A percentile compares a stretch with the other conserved stretches of the same genome.
These are phyloP conservation scores for Parnassius glacialis DNA, from an alignment of 2,888 invertebrate genomes.

Conservation along the genomic window DNA sequence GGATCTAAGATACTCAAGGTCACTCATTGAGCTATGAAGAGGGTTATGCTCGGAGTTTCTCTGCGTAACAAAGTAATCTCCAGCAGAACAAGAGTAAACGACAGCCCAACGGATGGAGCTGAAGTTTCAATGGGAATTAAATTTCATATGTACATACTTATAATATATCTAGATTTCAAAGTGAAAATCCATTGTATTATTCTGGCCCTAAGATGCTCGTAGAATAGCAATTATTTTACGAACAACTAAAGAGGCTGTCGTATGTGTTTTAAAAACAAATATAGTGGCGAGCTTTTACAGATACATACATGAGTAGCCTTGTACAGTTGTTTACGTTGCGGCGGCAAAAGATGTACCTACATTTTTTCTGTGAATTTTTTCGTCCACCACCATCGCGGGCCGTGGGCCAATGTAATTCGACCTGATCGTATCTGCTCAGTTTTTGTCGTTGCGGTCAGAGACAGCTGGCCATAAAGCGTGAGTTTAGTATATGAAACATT, in stretches of 20 bases:
- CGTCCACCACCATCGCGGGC: constrained; percentile 45
- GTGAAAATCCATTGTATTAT: too few relatives aligned
- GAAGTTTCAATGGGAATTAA: too few relatives aligned
- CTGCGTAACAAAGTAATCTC: too few relatives aligned
- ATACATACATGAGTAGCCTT: constrained; percentile 15
- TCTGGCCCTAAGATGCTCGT: too few relatives aligned
- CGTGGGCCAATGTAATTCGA: constrained; percentile 75
- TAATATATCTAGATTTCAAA: too few relatives aligned
- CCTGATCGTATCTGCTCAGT: constrained; percentile 75
- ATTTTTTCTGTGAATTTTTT: constrained; percentile 60
- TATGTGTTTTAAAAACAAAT: constrained; percentile 2
- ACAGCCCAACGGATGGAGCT: too few relatives aligned
- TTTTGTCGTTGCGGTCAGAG: constrained; percentile 76
- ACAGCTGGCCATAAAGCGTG: constrained; percentile 67
- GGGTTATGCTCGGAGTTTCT: too few relatives aligned
- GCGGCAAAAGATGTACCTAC: constrained; percentile 45
- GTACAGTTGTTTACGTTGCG: constrained; percentile 54
- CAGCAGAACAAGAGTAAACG: too few relatives aligned
- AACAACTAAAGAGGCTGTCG: background rate
- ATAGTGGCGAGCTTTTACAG: constrained; percentile 8
- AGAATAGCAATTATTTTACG: too few relatives aligned
- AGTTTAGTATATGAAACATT: constrained; percentile 44
- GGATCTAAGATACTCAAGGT: too few relatives aligned
- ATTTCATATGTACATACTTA: too few relatives aligned
- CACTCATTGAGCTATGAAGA: too few relatives aligned